Evolutionary conservation across 1,140 invertebrate species (phyloP).

Genomic region (Sarcophaga bullata): DNA sequence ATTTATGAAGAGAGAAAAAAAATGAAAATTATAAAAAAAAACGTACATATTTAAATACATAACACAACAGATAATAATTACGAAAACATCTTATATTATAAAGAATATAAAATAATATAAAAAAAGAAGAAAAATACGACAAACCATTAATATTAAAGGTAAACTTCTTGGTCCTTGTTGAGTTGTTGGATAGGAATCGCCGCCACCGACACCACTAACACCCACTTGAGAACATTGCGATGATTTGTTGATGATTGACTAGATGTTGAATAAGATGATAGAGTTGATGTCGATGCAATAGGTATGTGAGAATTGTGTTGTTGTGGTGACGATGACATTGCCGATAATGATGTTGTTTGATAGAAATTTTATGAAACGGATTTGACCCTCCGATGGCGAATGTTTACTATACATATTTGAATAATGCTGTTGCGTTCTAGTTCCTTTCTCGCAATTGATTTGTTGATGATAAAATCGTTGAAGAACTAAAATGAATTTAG

Average conservation of each 20-base stretch:
- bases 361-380: constrained; percentile 42
- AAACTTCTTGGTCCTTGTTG: constrained; percentile 34
- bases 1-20: neutral
- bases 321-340: constrained; percentile 47
- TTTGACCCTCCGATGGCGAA: constrained; percentile 35
- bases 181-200: constrained; percentile 40
- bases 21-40: neutral
- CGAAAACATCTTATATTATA: neutral
- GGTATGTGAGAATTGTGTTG: constrained; percentile 38
- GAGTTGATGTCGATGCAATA: constrained; percentile 52
- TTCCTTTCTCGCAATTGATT: constrained; percentile 63
- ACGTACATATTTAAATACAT: neutral
- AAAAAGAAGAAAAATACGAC: no score
- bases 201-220: neutral
- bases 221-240: constrained; percentile 58
- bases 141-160: neutral
- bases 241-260: constrained; percentile 63
- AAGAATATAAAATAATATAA: neutral
- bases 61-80: neutral
- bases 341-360: constrained; percentile 7
- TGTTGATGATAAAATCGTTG: constrained; percentile 68
- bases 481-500: constrained; percentile 53
- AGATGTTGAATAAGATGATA: constrained; percentile 58
- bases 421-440: constrained; percentile 47
- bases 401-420: constrained; percentile 17